Evolutionary conservation across 1,140 invertebrate species (phyloP).

Genomic region (Trachymyrmex cornetzi): DNA sequence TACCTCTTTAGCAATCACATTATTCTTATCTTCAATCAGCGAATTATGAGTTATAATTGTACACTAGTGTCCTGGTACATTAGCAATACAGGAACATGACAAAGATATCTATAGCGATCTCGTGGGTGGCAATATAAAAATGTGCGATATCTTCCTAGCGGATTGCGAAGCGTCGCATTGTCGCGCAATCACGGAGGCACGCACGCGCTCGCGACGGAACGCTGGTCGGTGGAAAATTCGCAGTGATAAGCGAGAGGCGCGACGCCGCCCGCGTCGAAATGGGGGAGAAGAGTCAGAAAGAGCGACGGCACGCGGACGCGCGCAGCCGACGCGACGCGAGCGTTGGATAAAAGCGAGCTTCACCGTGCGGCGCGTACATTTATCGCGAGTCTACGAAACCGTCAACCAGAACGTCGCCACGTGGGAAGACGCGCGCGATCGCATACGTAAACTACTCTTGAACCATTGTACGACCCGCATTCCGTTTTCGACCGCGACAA

Average conservation of each 20-base stretch:
- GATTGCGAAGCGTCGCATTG: constrained; percentile 4
- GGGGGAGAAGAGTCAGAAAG: constrained; percentile 19
- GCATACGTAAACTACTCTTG: not conserved
- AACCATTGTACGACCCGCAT: not conserved
- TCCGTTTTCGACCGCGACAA: not conserved
- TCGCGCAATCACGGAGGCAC: not conserved
- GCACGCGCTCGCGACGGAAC: constrained; percentile 46
- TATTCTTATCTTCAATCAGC: not conserved
- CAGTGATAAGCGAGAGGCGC: not conserved
- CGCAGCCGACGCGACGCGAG: constrained; percentile 66
- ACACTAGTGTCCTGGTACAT: constrained; percentile 4
- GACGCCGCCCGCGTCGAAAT: not conserved
- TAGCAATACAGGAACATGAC: constrained; percentile 50
- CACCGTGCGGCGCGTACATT: constrained; percentile 79
- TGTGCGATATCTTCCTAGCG: constrained; percentile 4
- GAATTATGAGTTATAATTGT: constrained; percentile 1
- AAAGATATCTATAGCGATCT: constrained; percentile 6
- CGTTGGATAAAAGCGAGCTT: constrained; percentile 83
- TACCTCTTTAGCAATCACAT: not conserved
- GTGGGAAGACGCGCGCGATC: constrained; percentile 37
- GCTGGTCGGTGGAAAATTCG: constrained; percentile 40
- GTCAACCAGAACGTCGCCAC: constrained; percentile 75
- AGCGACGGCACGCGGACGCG: constrained; percentile 70
- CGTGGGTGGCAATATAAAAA: constrained; percentile 1
- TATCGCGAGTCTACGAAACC: constrained; percentile 79